phyloP scores from a whole-genome alignment of 2,888 invertebrate species.

The Scaptomyza caliginosa region DNA sequence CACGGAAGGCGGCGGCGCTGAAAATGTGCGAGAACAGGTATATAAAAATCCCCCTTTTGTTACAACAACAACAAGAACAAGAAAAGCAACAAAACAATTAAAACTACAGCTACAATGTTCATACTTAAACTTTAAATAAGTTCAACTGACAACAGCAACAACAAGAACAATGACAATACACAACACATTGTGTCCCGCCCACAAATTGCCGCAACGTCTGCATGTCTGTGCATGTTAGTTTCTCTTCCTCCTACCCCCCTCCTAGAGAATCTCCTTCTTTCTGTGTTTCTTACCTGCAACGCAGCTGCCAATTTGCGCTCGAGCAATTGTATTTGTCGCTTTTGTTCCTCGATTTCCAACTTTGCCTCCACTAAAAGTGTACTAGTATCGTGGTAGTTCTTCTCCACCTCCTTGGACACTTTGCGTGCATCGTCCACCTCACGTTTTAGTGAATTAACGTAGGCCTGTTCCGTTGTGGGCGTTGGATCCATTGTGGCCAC shows the following conservation, averaged over 20 bases:
- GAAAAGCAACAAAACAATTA: slow-evolving; percentile 5
- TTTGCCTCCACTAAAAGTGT: slow-evolving; percentile 91
- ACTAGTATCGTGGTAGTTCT: slow-evolving; percentile 90
- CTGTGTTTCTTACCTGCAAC: slow-evolving; percentile 85
- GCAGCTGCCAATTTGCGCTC: slow-evolving; percentile 91
- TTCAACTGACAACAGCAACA: slow-evolving; percentile 72
- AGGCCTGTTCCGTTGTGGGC: slow-evolving; percentile 86
- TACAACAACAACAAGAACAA: slow-evolving; percentile 21
- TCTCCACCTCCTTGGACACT: slow-evolving; percentile 91
- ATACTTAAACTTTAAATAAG: slow-evolving; percentile 23
- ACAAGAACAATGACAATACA: slow-evolving; percentile 73
- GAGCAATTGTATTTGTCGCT: slow-evolving; percentile 89
- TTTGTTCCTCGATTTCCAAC: slow-evolving; percentile 91
- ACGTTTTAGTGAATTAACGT: slow-evolving; percentile 88
- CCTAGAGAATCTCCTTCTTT: not conserved
- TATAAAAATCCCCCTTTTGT: slow-evolving; percentile 20
- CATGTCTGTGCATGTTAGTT: not conserved
- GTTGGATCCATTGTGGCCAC: slow-evolving; percentile 80
- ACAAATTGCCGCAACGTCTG: not conserved
- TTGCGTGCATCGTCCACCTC: slow-evolving; percentile 91
- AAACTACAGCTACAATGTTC: not conserved
- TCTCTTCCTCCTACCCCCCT: not conserved
- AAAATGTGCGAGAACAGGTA: slow-evolving; percentile 58
- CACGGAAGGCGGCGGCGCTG: slow-evolving; percentile 50
- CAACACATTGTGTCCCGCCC: slow-evolving; percentile 42